Evolutionary conservation across 2,797 vertebrate species (phyloP).

Genomic region (Morelia viridis): DNA sequence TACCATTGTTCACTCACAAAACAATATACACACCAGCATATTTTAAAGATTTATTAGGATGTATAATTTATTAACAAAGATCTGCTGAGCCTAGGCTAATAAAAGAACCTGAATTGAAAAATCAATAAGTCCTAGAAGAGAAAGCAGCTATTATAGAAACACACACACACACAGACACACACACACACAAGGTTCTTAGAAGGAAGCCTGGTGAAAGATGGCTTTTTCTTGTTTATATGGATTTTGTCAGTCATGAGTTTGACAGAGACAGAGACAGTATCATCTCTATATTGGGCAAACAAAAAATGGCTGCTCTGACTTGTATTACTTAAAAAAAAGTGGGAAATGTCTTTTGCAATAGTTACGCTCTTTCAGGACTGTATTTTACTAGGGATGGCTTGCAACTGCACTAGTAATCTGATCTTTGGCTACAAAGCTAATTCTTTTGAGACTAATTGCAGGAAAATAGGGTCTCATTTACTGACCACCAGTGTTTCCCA

Average conservation of each 20-base stretch:
- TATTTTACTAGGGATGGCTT: too few species aligned
- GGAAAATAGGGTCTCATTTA: too few species aligned
- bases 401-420: too few species aligned
- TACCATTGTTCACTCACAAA: neutral
- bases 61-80: constrained; percentile 7
- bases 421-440: too few species aligned
- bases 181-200: neutral
- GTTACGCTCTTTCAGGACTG: too few species aligned
- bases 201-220: constrained; percentile 13
- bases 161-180: neutral
- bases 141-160: constrained; percentile 3
- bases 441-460: too few species aligned
- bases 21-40: constrained; percentile 24
- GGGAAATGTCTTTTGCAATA: too few species aligned
- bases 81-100: neutral
- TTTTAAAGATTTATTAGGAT: constrained; percentile 26
- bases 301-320: neutral
- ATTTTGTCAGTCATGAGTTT: constrained; percentile 21
- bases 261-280: neutral
- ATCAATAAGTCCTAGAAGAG: neutral
- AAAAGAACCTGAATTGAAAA: constrained; percentile 24
- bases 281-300: neutral
- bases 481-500: too few species aligned
- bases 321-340: neutral
- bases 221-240: neutral